Conservation (phyloP, 2,888 invertebrate genomes). For the Chrysotoxum bicinctum region DNA sequence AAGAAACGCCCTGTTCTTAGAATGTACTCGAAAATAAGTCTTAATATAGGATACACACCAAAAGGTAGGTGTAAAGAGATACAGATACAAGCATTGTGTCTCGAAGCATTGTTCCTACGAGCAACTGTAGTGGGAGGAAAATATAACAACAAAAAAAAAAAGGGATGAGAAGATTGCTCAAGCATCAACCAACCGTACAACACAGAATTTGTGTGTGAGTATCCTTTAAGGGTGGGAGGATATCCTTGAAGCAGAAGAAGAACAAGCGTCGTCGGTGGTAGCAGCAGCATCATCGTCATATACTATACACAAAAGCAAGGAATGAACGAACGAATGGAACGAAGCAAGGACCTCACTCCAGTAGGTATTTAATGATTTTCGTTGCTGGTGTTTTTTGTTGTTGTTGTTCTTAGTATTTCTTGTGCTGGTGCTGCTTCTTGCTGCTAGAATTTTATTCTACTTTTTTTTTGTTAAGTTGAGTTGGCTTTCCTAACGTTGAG, state of each 20-base stretch:
- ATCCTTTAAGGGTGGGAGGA: conserved; percentile 54
- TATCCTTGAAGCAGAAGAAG: conserved; percentile 68
- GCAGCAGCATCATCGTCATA: conserved; percentile 26
- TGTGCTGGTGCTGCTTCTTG: conserved; percentile 19
- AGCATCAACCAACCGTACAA: conserved; percentile 58
- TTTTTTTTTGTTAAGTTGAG: conserved; percentile 28
- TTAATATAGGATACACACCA: conserved; percentile 58
- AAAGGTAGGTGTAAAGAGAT: conserved; percentile 67
- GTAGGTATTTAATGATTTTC: conserved; percentile 67
- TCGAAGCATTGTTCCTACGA: conserved; percentile 66
- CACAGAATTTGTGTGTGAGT: conserved; percentile 41
- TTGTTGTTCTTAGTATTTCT: conserved; percentile 27
- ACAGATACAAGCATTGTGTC: conserved; percentile 66
- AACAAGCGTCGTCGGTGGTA: conserved; percentile 53
- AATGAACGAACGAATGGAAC: conserved; percentile 1
- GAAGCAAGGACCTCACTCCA: conserved; percentile 51
- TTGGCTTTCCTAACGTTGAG: conserved; percentile 35
- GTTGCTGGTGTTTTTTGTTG: conserved; percentile 42
- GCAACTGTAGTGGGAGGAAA: conserved; percentile 36
- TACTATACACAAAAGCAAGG: conserved; percentile 32
- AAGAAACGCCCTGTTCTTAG: conserved; percentile 45
- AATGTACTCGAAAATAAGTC: conserved; percentile 52
- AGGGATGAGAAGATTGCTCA: conserved; percentile 60
- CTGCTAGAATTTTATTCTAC: conserved; percentile 4
- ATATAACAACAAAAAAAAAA: conserved; percentile 12